phyloP scores from a whole-genome alignment of 1,140 invertebrate species.

The Drosophila pseudoobscura region DNA sequence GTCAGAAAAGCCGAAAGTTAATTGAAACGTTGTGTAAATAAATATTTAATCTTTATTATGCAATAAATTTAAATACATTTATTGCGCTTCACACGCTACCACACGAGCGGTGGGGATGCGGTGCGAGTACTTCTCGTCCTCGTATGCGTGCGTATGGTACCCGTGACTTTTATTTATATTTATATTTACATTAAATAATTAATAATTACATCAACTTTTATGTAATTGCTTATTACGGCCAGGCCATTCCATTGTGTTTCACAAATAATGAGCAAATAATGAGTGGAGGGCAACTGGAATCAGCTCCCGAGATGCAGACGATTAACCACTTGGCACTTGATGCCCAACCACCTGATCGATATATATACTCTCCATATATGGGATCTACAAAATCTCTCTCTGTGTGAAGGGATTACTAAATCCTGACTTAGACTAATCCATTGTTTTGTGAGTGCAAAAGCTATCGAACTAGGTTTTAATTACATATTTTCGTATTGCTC shows the following conservation, averaged over 20 bases:
- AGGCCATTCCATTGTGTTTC: conserved; percentile 49
- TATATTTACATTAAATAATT: conserved; percentile 77
- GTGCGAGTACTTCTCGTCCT: too few relatives aligned
- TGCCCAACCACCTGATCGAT: background rate
- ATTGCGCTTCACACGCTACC: conserved; percentile 39
- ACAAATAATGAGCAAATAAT: conserved; percentile 48
- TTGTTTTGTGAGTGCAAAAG: too few relatives aligned
- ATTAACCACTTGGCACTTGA: background rate
- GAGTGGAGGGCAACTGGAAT: conserved; percentile 34
- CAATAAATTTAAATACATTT: conserved; percentile 82
- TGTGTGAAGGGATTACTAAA: too few relatives aligned
- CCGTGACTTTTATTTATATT: conserved; percentile 61
- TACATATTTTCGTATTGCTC: too few relatives aligned
- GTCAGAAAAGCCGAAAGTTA: conserved; percentile 74
- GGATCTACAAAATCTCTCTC: too few relatives aligned
- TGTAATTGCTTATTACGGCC: conserved; percentile 76
- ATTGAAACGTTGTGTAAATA: conserved; percentile 82
- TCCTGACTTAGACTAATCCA: too few relatives aligned
- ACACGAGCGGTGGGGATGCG: conserved; percentile 1
- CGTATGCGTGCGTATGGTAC: too few relatives aligned
- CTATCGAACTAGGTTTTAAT: too few relatives aligned
- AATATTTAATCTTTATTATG: conserved; percentile 83
- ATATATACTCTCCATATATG: too few relatives aligned
- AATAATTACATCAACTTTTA: conserved; percentile 79
- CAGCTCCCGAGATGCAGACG: conserved; percentile 14